Conservation (phyloP, 1,140 invertebrate species). For the Habropoda laboriosa region DNA sequence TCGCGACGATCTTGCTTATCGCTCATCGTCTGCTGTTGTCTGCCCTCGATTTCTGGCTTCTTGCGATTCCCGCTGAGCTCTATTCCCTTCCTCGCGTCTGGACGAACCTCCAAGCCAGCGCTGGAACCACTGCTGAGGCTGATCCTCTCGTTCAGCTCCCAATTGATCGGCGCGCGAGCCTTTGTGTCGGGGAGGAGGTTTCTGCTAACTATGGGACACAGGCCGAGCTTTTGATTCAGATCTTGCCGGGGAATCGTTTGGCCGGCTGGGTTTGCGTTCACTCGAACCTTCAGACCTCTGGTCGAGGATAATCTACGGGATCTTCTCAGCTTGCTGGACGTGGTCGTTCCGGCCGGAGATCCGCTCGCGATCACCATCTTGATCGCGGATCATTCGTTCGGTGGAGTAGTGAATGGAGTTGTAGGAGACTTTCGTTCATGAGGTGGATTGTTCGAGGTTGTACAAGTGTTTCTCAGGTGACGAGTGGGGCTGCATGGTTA, state of each 20-base stretch:
- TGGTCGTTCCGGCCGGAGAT: conserved; percentile 57
- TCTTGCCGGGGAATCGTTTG: conserved; percentile 45
- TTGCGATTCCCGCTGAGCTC: conserved; percentile 68
- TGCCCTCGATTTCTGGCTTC: conserved; percentile 31
- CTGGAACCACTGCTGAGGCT: conserved; percentile 78
- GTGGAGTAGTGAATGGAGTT: too few relatives aligned
- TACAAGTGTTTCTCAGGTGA: not conserved
- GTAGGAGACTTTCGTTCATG: too few relatives aligned
- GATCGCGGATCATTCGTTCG: not conserved
- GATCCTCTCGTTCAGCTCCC: conserved; percentile 80
- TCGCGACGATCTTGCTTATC: conserved; percentile 13
- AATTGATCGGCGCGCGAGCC: conserved; percentile 68
- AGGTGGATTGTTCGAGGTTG: too few relatives aligned
- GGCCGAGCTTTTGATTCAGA: conserved; percentile 55
- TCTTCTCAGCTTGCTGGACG: conserved; percentile 70
- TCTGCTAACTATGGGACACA: conserved; percentile 43
- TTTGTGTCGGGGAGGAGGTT: conserved; percentile 31
- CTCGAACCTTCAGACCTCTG: conserved; percentile 77
- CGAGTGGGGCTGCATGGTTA: too few relatives aligned
- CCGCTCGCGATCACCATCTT: conserved; percentile 66
- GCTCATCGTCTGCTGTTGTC: not conserved
- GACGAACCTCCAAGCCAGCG: conserved; percentile 69
- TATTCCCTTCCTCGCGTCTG: conserved; percentile 71
- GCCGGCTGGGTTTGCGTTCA: conserved; percentile 27
- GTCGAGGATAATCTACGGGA: conserved; percentile 83